Evolutionary conservation across 2,113 vertebrate species (phyloP), one percentile per base, ranked within the genome.

Genomic region (Macheiramphus alcinus): DNA sequence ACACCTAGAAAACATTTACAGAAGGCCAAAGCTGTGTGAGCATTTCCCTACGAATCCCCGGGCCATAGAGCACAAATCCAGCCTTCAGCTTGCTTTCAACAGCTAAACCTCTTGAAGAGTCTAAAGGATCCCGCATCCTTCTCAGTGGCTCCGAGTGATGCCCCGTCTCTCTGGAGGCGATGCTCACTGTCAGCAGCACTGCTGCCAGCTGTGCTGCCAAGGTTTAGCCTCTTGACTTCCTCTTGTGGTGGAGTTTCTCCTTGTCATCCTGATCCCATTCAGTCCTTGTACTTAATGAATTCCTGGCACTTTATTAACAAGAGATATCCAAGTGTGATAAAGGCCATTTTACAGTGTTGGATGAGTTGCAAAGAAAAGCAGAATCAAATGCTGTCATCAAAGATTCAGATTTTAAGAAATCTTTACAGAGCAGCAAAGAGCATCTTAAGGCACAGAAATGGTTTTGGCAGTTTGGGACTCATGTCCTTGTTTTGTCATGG

Each of bases 291-390:
- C 32, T 86, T 91, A 93, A 95, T 74, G 80, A 95, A 92, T 95
- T 93, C 93, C 88, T 86, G 88, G 85, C 85, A 80, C 80, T 92
- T 90, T 67, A 96, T 91, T 95, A 93, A 58, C 93, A 62, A 26
- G 85, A 83, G 91, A 95, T 75, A 83, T 36, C 67, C n/a, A 43
- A 86, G 95, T 75, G 76, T 62, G 88, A 95, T 93, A 93, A 93
- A 93, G 67, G 71, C 84, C 31, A 12, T 94, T 94, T 86, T 71
- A 31, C 40, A 38, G 56, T 2, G 11, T 59, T 67, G 91, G 80
- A 47, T 48, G 76, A 83, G 72, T 52, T 62, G 56, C 76, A 89
- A 38, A 86, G 93, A 61, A 61, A 93, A 82, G 67, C 56, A 52
- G 48, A 62, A 93, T 83, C 3, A 10, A 86, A 67, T 42, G 66